Evolutionary conservation across 2,797 vertebrate genomes (phyloP).

Genomic region (Corythornis leucogaster): DNA sequence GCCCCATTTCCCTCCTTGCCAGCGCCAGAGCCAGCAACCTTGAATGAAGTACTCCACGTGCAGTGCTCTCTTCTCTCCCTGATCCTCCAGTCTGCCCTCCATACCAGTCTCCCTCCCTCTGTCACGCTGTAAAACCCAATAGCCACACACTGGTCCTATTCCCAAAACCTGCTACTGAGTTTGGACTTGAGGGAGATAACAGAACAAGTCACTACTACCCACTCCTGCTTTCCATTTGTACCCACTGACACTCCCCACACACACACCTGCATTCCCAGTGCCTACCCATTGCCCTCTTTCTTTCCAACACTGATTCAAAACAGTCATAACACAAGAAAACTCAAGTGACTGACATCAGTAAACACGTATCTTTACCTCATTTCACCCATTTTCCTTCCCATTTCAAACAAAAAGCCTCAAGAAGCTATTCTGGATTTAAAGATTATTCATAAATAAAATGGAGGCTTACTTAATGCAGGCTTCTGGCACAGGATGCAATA

Average conservation of each 20-base stretch:
- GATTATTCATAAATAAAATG: neutral
- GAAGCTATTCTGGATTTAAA: neutral
- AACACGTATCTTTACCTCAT: neutral
- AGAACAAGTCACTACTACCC: neutral
- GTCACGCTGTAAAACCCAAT: neutral
- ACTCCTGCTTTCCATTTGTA: neutral
- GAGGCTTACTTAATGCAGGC: neutral
- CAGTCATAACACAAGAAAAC: neutral
- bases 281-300: neutral
- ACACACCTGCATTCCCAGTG: neutral
- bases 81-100: neutral
- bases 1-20: neutral
- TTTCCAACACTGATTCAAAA: neutral
- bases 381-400: neutral
- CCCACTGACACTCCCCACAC: neutral
- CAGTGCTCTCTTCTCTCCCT: neutral
- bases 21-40: neutral
- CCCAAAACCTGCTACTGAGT: neutral
- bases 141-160: neutral
- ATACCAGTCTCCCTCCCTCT: neutral
- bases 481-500: neutral
- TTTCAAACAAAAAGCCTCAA: neutral
- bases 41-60: rapidly evolving
- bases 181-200: neutral
- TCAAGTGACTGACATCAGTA: neutral